Evolutionary conservation across 2,888 invertebrate species (phyloP), one percentile per base, ranked within the genome.

Genomic region (Perizoma flavofasciatum): DNA sequence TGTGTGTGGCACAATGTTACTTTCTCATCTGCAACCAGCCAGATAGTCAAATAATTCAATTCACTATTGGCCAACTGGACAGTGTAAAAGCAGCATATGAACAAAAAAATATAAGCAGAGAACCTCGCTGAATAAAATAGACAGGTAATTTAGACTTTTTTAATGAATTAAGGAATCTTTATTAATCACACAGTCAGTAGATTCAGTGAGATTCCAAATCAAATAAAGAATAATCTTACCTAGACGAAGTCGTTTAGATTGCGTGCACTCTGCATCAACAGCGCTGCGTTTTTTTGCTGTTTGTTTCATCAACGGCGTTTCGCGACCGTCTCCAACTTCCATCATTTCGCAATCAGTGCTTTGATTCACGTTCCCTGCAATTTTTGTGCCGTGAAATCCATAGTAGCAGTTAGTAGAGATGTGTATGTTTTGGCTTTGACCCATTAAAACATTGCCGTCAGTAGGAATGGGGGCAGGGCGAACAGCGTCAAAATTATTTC

Each of bases 361-460:
- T 65, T 73, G 73, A 69, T 79, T 72, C 57, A 68, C 65, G 61
- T 70, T 79, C 71, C 75, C 73, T 37, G 72, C 54, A 54, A 63
- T 78, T 69, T 86, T 85, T 22, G 82, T 70, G 63, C 86, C 82
- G 58, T 92, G 92, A 76, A 85, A 93, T 53, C 93, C 93, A 67
- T 93, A 93, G 72, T 93, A 93, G 71, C 91, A 91, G 78, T 93
- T 92, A 47, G 88, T 89, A 49, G 93, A 93, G 73, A 93, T 82
- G 73, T 90, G 90, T 68, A 92, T 74, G 72, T 84, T 90, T 65
- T 85, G 89, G 79, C 83, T 88, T 81, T 86, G 89, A 68, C 83
- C 85, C 79, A 81, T 77, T 77, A 78, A 73, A 73, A 81, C 82
- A 73, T 83, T 86, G 73, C 82, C 78, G 77, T 87, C 83, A 64